Evolutionary conservation across 2,113 vertebrate genomes (phyloP).

Genomic region (Illadopsis cleaveri): DNA sequence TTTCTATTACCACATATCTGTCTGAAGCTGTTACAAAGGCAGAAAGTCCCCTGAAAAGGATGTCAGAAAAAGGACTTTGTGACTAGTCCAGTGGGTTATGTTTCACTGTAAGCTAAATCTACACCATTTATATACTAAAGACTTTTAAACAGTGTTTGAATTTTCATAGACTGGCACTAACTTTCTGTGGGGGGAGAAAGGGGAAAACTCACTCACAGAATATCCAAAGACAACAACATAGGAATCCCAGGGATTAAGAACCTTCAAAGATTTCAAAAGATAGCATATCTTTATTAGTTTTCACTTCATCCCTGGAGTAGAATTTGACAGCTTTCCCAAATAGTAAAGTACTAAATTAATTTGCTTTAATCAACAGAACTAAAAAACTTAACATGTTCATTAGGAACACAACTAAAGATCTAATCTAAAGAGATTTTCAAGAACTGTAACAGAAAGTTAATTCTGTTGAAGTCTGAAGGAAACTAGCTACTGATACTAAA

Average conservation of each 20-base stretch:
- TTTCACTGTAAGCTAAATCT: neutral
- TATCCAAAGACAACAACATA: neutral
- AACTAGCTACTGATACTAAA: neutral
- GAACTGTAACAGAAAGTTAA: neutral
- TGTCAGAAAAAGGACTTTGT: neutral
- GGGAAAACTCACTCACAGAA: neutral
- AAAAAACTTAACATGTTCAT: neutral
- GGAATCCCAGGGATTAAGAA: neutral
- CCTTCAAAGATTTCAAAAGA: neutral
- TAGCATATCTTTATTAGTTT: neutral
- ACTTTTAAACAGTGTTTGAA: neutral
- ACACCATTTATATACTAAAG: neutral
- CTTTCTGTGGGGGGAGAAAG: neutral
- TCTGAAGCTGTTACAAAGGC: neutral
- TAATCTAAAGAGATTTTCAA: neutral
- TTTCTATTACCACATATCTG: neutral
- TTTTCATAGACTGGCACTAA: neutral
- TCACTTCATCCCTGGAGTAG: neutral
- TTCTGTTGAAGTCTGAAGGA: neutral
- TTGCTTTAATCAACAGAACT: neutral
- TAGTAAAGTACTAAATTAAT: neutral
- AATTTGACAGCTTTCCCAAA: neutral
- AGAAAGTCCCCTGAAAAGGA: neutral
- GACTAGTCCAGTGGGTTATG: neutral
- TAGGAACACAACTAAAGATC: neutral